Base-by-base conservation (phyloP, 2,113 vertebrate genomes). In the Eptatretus burgeri region DNA sequence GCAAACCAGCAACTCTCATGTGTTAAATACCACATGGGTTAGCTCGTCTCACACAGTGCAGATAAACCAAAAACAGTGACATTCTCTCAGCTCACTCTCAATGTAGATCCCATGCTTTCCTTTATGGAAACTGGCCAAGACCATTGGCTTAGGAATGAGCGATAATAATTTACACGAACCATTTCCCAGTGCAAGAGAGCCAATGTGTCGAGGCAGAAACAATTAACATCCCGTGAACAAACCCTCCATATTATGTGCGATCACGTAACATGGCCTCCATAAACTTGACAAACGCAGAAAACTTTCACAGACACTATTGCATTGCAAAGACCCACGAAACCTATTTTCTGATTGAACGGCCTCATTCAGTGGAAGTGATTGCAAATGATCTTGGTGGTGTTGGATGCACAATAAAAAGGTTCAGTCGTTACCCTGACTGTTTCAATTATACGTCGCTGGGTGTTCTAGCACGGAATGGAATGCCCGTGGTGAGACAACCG, bases 381-480 rank as follows among this genome's bases (percentile, higher is more conserved):
- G 53, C 53, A 19, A 10, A 19, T n/a, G 53, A 16, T 60, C 56
- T 17, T 10, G 56, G 56, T 20, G 20, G 56, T n/a, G 56, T 20
- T 17, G 56, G 7, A 41, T 41, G 27, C 27, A 41, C 3, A 41
- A 41, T 41, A 41, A 41, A 41, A 41, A 41, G 27, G 27, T 41
- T 7, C 27, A 41, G 27, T 41, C 27, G 27, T 52, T 14, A 18
- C 19, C 67, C 60, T 51, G 51, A 13, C 63, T 27, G 50, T 16
- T 56, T 64, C 49, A 10, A 65, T 85, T 82, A 95, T 71, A 95
- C 85, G 1, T 93, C 87, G 1, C 82, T 87, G n/a, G 87, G 88
- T 53, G 81, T 76, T 68, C 80, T 78, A 64, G 77, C 76, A 1
- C 76, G 73, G 69, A 80, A 76, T 5, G 73, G 74, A 64, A 71